Evolutionary conservation across 2,113 vertebrate species (phyloP), one percentile per base, ranked within the genome.

Genomic region (Setophaga coronata): DNA sequence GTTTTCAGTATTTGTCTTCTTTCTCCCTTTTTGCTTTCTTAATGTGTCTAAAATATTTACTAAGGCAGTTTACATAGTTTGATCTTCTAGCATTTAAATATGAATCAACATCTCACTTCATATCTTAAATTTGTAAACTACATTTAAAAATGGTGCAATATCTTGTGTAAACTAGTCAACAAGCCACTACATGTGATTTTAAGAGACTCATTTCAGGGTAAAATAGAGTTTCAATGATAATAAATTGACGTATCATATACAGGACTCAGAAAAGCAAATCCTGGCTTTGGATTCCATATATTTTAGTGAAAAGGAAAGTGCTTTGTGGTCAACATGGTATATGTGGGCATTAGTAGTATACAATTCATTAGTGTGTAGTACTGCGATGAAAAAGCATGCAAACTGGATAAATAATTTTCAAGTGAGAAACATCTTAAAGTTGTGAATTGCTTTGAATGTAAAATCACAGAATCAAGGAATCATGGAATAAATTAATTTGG

Each of bases 41-140:
- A 79, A 82, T 77, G 18, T 80, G 33, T 73, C 54, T 74, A 85
- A 94, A 66, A 81, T 72, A 90, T 91, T 90, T 95, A 95, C 38
- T 45, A 62, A 79, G 80, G 33, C 19, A 29, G 3, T 79, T 96
- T 67, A 58, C 36, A 79, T 4, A 28, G 73, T 89, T 62, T 81
- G 71, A 89, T 90, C 89, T 96, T 92, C 71, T 82, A 87, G 42
- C 18, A 65, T 34, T 78, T 61, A 87, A 84, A 90, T 65, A 64
- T 80, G 40, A 88, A 74, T 74, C 74, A 84, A 26, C 58, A 82
- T n/a, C 43, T 61, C 36, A 7, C 17, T 87, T 84, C 53, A 64
- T 64, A 66, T 34, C 26, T 80, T 91, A 84, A 61, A 89, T 77
- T 91, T 94, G 36, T 77, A 82, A 87, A 40, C 19, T 23, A 34